These are phyloP conservation scores for Turnix velox DNA, from an alignment of 2,113 vertebrate genomes.

Conservation along the genomic window DNA sequence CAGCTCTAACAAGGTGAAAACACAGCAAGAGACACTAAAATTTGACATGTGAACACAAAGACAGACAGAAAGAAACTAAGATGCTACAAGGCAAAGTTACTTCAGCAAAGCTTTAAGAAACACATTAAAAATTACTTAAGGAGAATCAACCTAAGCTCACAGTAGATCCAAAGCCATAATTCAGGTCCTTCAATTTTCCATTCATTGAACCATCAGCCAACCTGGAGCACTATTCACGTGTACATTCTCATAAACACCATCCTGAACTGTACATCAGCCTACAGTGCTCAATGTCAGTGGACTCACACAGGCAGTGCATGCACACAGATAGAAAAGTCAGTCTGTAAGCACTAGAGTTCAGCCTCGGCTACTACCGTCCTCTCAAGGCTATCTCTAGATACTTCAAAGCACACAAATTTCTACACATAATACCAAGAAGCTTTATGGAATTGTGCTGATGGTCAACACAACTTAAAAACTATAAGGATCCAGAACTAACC, in stretches of 20 bases:
- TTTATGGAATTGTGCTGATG: not conserved
- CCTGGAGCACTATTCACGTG: not conserved
- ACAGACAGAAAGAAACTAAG: not conserved
- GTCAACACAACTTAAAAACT: not conserved
- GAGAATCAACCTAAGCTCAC: not conserved
- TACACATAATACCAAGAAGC: not conserved
- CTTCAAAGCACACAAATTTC: not conserved
- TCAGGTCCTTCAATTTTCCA: not conserved
- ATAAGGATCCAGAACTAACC: not conserved
- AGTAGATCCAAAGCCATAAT: not conserved
- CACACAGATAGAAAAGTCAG: not conserved
- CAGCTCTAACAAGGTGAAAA: not conserved
- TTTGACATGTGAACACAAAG: not conserved
- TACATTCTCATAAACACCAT: not conserved
- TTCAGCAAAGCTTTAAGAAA: not conserved
- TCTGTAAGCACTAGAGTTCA: not conserved
- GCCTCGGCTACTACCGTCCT: not conserved
- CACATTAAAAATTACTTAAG: not conserved
- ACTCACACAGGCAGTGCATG: not conserved
- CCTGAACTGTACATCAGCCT: not conserved
- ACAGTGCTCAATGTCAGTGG: not conserved
- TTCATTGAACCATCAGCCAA: not conserved
- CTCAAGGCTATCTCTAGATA: fast-evolving
- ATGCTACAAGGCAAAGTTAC: not conserved
- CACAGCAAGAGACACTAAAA: not conserved